Evolutionary conservation across 2,888 invertebrate genomes (phyloP), one percentile per base, ranked within the genome.

Genomic region (Nomada goodeniana): DNA sequence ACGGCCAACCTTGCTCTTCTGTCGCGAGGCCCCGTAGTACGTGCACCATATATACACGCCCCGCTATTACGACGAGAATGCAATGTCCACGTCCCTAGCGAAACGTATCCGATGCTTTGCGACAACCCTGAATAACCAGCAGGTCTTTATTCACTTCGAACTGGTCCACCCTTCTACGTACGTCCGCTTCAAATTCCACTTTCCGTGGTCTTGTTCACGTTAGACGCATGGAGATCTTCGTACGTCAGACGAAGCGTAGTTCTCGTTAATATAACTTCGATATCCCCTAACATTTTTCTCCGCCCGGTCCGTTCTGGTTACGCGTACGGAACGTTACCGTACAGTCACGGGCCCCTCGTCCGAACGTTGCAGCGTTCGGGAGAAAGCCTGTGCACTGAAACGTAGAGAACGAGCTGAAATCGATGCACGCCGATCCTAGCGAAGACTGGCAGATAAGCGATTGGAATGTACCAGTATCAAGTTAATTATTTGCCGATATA

Each of bases 401-500:
- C 26, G 59, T 59, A 44, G 44, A 36, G 23, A 10, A 53, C n/a
- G 36, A 67, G n/a, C 61, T 26, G 15, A 23, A 59, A 44, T 59
- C 78, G 50, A 29, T 42, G 59, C 15, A 52, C 61, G 23, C 44
- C 55, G 61, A 67, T 73, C 13, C 13, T 44, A 61, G 15, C 61
- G 47, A 42, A 23, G 65, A 57, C 55, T 36, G 61, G 53, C 20
- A n/a, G 52, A 76, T n/a, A 71, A 42, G 47, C 20, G 78, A 42
- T 75, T 78, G 83, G 83, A 83, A 83, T 83, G 83, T 83, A 75
- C 29, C 76, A 50, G 72, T 69, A 76, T 81, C 72, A 26, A 36
- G 61, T 69, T 65, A 76, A 69, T 76, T 50, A 69, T 68, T 52
- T 11, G 68, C 69, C 74, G 74, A 53, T 61, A 36, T 70, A 36